Percentiles rank a stretch among this genome's conserved stretches.
These are phyloP conservation scores for Ypsolopha scabrella DNA, from an alignment of 2,888 invertebrate genomes.

Conservation along the genomic window DNA sequence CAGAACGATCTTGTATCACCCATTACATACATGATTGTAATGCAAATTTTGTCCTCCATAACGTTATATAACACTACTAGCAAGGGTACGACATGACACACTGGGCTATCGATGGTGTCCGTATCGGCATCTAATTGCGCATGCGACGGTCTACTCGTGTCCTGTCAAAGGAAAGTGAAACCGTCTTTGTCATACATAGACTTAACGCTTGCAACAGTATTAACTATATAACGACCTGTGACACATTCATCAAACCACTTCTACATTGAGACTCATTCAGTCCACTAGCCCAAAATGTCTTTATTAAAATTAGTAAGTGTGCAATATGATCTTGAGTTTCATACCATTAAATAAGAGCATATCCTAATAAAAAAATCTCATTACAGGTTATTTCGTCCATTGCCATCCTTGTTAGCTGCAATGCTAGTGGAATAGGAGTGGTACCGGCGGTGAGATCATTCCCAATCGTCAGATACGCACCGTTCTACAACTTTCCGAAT, in stretches of 20 bases:
- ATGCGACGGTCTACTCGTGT: conserved; percentile 31
- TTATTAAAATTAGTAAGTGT: conserved; percentile 51
- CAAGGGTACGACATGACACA: conserved; percentile 39
- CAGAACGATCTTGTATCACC: too few relatives aligned
- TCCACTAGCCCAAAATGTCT: conserved; percentile 38
- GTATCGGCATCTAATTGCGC: conserved; percentile 47
- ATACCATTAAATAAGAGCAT: neutral
- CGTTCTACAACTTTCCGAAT: conserved; percentile 57
- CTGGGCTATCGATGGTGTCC: conserved; percentile 47
- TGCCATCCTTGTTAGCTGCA: conserved; percentile 48
- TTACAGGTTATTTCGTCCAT: conserved; percentile 40
- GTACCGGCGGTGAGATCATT: conserved; percentile 40
- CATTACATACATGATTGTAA: neutral
- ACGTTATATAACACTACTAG: conserved; percentile 48
- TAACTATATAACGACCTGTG: conserved; percentile 63
- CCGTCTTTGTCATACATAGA: conserved; percentile 37
- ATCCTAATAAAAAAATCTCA: conserved; percentile 1
- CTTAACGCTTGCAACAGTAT: conserved; percentile 62
- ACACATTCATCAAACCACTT: conserved; percentile 48
- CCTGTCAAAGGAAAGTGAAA: conserved; percentile 67
- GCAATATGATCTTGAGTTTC: neutral
- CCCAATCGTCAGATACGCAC: conserved; percentile 55
- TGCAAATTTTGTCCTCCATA: conserved; percentile 3
- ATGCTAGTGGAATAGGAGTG: conserved; percentile 52
- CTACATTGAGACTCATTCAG: conserved; percentile 44